phyloP scores from a whole-genome alignment of 30 jellyfish, hydroid and myxozoan genomes.

The Hydra vulgaris region DNA sequence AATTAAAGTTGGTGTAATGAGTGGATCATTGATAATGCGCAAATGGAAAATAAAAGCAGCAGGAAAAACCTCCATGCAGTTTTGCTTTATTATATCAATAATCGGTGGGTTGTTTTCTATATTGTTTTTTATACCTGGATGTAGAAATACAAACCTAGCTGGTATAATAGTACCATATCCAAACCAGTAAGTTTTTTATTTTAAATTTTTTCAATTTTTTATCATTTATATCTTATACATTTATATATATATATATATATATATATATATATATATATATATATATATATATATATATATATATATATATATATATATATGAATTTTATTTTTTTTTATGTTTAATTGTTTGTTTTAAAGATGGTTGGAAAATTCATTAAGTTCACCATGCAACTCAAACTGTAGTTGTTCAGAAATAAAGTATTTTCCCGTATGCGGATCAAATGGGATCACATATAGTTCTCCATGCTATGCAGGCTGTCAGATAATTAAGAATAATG shows the following conservation, averaged over 20 bases:
- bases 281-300: no score
- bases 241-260: no score
- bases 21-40: slow-evolving; percentile 67
- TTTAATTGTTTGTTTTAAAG: background rate
- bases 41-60: slow-evolving; percentile 31
- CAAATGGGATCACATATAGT: slow-evolving; percentile 62
- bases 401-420: slow-evolving; percentile 48
- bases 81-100: slow-evolving; percentile 38
- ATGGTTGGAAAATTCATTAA: slow-evolving; percentile 26
- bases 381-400: slow-evolving; percentile 40
- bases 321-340: background rate
- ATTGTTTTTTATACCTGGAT: slow-evolving; percentile 66
- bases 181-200: slow-evolving; percentile 39
- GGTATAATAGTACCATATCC: slow-evolving; percentile 70
- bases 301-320: no score
- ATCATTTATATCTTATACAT: no score
- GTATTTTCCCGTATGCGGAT: slow-evolving; percentile 76
- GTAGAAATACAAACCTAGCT: slow-evolving; percentile 58
- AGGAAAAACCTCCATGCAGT: slow-evolving; percentile 54
- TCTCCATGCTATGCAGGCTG: slow-evolving; percentile 97
- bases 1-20: slow-evolving; percentile 53
- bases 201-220: background rate
- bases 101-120: slow-evolving; percentile 38
- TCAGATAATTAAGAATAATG: background rate
- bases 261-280: no score